A percentile compares a stretch with the other conserved stretches of the same genome.
Conservation (phyloP, 2,797 vertebrate genomes). For the Tinamus major region DNA sequence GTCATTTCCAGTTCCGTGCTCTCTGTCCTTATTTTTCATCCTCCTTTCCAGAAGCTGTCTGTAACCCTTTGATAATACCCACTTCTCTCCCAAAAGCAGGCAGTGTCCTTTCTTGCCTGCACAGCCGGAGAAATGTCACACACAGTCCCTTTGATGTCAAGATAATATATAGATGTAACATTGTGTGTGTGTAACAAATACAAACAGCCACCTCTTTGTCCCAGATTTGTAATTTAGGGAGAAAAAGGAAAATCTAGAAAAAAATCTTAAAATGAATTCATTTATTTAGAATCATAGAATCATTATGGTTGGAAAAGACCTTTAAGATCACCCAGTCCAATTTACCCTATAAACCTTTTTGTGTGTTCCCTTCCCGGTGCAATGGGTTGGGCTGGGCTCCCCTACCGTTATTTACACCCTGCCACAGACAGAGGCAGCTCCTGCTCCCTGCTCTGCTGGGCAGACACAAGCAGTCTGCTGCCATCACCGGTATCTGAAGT, state of each 20-base stretch:
- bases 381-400: background rate
- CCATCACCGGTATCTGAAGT: background rate
- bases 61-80: slow-evolving; percentile 22
- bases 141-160: slow-evolving; percentile 3
- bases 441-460: background rate
- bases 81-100: background rate
- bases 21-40: background rate
- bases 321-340: no score
- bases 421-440: background rate
- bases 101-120: background rate
- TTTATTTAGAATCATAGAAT: background rate
- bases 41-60: slow-evolving; percentile 23
- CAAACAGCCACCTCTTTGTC: background rate
- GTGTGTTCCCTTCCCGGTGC: background rate
- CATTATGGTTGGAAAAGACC: no score
- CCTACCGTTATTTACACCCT: background rate
- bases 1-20: background rate
- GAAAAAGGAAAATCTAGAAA: background rate
- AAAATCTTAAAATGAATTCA: background rate
- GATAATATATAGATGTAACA: background rate
- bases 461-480: background rate
- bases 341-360: background rate
- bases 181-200: background rate
- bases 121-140: background rate
- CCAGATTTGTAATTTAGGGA: slow-evolving; percentile 6